These are phyloP conservation scores for Sanderia malayensis DNA, from an alignment of 30 jellyfish, hydroid and myxozoan genomes.

Conservation along the genomic window DNA sequence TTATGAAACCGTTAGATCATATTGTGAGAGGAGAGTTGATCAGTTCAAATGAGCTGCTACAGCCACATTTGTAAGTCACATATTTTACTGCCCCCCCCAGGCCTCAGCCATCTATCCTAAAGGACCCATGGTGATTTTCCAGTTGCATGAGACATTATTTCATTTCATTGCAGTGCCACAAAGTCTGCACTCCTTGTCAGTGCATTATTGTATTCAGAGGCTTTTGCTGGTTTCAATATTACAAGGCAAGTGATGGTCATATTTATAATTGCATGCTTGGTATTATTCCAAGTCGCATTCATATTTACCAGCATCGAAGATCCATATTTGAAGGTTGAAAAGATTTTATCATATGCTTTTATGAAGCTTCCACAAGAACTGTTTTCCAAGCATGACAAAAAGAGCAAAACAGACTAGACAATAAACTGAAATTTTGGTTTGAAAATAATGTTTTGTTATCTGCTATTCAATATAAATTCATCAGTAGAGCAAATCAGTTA, in stretches of 20 bases:
- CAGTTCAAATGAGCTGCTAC: constrained; percentile 51
- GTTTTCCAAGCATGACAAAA: background rate
- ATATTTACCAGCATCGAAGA: constrained; percentile 2
- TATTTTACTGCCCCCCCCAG: background rate
- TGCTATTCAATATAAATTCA: too few relatives aligned
- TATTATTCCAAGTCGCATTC: constrained; percentile 18
- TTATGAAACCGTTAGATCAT: constrained; percentile 70
- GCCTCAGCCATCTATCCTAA: too few relatives aligned
- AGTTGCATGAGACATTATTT: background rate
- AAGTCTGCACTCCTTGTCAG: constrained; percentile 52
- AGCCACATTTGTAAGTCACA: constrained; percentile 75
- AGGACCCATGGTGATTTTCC: too few relatives aligned
- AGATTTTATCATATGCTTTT: constrained; percentile 12
- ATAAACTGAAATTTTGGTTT: too few relatives aligned
- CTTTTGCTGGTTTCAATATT: constrained; percentile 1
- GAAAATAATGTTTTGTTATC: too few relatives aligned
- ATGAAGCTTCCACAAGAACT: constrained; percentile 33
- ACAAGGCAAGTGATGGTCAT: constrained; percentile 35
- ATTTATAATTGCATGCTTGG: constrained; percentile 20
- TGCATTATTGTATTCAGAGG: constrained; percentile 20
- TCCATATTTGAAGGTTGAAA: constrained; percentile 25
- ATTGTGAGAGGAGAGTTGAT: constrained; percentile 57
- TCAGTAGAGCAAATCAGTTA: too few relatives aligned
- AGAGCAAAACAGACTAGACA: too few relatives aligned
- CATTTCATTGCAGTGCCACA: constrained; percentile 39